Percentiles rank a stretch among this genome's conserved stretches.
Conservation (phyloP, 2,797 vertebrate species). For the Kryptopterus vitreolus region DNA sequence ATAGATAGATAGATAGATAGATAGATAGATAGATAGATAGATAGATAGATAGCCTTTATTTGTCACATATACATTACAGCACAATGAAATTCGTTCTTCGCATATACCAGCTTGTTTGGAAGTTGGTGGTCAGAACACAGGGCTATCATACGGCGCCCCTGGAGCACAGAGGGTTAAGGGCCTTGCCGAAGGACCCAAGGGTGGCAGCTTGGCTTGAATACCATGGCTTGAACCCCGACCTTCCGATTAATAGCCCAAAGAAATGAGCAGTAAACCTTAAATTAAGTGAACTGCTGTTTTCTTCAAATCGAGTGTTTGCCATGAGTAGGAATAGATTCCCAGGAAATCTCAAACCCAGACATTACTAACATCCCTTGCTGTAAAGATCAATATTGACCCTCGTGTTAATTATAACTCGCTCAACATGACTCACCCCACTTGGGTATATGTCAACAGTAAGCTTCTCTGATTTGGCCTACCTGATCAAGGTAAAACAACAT, state of each 20-base stretch:
- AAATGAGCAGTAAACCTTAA: conserved; percentile 7
- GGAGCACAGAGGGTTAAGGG: too few relatives aligned
- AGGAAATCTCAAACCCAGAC: conserved; percentile 35
- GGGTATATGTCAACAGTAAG: conserved; percentile 30
- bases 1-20: background rate
- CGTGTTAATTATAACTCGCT: conserved; percentile 60
- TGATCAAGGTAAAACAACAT: conserved; percentile 44
- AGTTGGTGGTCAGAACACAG: too few relatives aligned
- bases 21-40: conserved; percentile 1
- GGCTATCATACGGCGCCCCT: too few relatives aligned
- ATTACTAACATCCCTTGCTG: conserved; percentile 43
- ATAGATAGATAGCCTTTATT: background rate
- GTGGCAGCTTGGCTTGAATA: too few relatives aligned
- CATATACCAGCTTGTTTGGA: too few relatives aligned
- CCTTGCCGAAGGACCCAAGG: too few relatives aligned
- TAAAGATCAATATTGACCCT: conserved; percentile 58
- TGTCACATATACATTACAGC: too few relatives aligned
- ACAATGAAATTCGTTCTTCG: too few relatives aligned
- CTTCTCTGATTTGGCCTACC: conserved; percentile 49
- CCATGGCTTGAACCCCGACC: too few relatives aligned
- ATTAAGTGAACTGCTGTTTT: background rate
- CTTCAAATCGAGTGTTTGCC: conserved; percentile 38
- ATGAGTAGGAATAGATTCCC: conserved; percentile 44
- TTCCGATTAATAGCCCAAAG: too few relatives aligned
- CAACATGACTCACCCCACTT: conserved; percentile 40